Percentiles rank a stretch among this genome's conserved stretches.
Conservation (phyloP, 2,888 invertebrate species). For the Calameuta filiformis region DNA sequence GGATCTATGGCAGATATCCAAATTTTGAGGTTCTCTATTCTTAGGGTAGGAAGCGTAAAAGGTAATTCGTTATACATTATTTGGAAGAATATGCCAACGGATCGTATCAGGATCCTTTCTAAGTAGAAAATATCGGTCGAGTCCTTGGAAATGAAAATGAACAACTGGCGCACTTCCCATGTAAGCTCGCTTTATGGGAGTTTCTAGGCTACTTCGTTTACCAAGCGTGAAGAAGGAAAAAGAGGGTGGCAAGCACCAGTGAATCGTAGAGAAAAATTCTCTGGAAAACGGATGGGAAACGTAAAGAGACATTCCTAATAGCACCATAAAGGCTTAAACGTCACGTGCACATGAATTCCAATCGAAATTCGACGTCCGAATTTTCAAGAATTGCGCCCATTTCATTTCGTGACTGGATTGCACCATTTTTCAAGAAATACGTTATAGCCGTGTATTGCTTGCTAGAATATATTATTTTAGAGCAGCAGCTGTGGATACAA, state of each 20-base stretch:
- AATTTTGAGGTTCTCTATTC: not conserved
- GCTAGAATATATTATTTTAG: not conserved
- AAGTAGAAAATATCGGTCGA: not conserved
- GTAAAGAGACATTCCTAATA: slow-evolving; percentile 23
- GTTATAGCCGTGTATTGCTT: not conserved
- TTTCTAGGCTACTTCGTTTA: not conserved
- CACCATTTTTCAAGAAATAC: not conserved
- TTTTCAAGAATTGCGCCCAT: not conserved
- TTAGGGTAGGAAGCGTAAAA: not conserved
- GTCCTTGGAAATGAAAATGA: not conserved
- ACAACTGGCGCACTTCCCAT: not conserved
- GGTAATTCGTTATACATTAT: not conserved
- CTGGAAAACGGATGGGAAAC: not conserved
- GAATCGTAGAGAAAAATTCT: not conserved
- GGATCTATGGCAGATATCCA: not conserved
- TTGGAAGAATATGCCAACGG: not conserved
- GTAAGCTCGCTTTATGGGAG: not conserved
- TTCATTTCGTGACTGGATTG: not conserved
- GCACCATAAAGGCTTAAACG: slow-evolving; percentile 32
- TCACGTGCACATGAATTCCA: slow-evolving; percentile 15
- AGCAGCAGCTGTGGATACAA: not conserved
- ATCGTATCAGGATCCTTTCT: not conserved
- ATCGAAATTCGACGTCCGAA: not conserved
- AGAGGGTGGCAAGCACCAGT: not conserved
- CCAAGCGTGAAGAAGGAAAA: not conserved